These are phyloP conservation scores for Sebastes nivosus DNA, from an alignment of 2,797 vertebrate genomes.

Conservation along the genomic window DNA sequence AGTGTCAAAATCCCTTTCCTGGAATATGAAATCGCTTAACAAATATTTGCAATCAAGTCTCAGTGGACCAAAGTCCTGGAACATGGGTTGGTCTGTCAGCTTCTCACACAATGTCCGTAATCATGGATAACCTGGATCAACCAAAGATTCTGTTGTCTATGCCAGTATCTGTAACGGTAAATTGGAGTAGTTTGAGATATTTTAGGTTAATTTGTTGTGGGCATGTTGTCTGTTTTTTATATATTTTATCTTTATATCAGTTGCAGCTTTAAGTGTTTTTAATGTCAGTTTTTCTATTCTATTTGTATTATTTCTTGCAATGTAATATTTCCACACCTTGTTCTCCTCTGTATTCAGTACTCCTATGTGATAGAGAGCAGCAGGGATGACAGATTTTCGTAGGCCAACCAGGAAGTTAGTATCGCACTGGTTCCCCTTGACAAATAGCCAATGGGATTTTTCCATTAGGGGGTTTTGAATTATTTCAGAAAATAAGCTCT, in stretches of 20 bases:
- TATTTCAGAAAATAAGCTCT: too few species aligned
- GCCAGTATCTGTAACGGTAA: background rate
- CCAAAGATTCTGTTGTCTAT: background rate
- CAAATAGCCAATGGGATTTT: too few species aligned
- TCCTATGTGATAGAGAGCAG: too few species aligned
- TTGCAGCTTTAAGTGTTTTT: background rate
- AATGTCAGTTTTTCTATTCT: background rate
- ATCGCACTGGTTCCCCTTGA: too few species aligned
- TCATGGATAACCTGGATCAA: background rate
- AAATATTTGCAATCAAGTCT: constrained; percentile 47
- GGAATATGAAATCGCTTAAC: constrained; percentile 19
- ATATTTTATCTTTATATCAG: background rate
- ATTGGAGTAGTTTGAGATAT: background rate
- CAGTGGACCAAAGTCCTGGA: constrained; percentile 54
- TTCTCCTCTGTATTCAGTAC: background rate
- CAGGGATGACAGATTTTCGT: too few species aligned
- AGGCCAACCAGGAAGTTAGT: too few species aligned
- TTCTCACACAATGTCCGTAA: constrained; percentile 23
- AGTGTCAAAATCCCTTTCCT: background rate
- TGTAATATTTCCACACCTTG: background rate
- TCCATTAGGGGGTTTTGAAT: too few species aligned
- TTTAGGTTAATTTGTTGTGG: background rate
- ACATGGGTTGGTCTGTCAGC: constrained; percentile 1
- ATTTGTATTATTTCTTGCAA: background rate
- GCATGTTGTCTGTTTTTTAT: background rate